phyloP scores from a whole-genome alignment of 2,113 vertebrate species.

The Rallus limicola region DNA sequence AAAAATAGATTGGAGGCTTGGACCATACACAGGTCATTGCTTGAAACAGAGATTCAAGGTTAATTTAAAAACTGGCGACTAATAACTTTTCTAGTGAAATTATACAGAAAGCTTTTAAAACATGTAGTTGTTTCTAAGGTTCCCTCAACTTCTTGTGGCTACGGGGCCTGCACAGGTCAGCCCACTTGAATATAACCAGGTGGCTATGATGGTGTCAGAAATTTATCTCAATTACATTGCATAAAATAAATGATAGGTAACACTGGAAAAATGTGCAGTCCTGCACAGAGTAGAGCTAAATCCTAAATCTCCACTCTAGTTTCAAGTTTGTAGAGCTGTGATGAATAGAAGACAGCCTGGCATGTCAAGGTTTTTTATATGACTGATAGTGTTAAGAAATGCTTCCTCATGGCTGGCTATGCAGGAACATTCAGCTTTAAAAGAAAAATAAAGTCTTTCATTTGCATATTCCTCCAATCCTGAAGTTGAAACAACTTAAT shows the following conservation, averaged over 20 bases:
- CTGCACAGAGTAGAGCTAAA: neutral
- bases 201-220: neutral
- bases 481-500: neutral
- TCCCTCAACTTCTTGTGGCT: neutral
- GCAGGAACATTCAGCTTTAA: neutral
- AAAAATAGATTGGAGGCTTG: neutral
- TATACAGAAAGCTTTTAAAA: neutral
- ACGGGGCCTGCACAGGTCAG: neutral
- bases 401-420: neutral
- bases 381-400: neutral
- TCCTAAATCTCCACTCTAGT: neutral
- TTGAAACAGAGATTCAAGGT: neutral
- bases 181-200: neutral
- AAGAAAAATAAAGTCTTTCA: neutral
- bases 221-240: neutral
- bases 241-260: conserved; percentile 8
- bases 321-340: neutral
- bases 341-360: conserved; percentile 15
- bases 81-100: neutral
- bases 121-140: neutral
- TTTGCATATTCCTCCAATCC: conserved; percentile 17
- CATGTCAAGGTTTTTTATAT: conserved; percentile 2
- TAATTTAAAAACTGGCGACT: neutral
- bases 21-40: neutral
- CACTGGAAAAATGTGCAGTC: neutral